phyloP scores from a whole-genome alignment of 2,888 invertebrate species.

The Lithophane semibrunnea region DNA sequence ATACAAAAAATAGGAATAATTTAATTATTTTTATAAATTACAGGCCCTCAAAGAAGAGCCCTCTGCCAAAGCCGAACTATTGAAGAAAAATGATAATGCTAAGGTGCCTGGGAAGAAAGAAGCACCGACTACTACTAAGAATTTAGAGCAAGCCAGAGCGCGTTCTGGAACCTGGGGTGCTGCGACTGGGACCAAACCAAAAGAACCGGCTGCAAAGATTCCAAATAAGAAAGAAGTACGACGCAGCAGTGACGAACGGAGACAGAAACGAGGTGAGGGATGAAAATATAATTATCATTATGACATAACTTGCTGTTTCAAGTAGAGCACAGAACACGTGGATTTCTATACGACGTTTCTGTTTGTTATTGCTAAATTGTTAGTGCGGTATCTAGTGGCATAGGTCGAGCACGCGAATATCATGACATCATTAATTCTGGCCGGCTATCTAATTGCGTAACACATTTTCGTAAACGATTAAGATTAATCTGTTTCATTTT shows the following conservation, averaged over 20 bases:
- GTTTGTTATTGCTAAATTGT: constrained; percentile 40
- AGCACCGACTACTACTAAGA: constrained; percentile 48
- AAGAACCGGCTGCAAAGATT: constrained; percentile 69
- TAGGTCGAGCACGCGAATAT: constrained; percentile 65
- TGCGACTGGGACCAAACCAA: constrained; percentile 76
- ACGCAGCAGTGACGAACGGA: constrained; percentile 80
- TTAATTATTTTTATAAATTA: constrained; percentile 47
- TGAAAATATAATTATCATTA: constrained; percentile 4
- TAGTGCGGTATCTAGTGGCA: constrained; percentile 61
- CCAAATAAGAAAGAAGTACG: constrained; percentile 76
- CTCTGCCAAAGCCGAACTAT: constrained; percentile 42
- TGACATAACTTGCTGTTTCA: constrained; percentile 20
- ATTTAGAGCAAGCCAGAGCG: constrained; percentile 80
- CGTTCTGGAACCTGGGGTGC: constrained; percentile 92
- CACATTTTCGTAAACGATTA: too few relatives aligned
- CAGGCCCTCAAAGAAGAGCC: constrained; percentile 69
- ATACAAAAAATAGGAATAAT: not conserved
- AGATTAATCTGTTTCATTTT: too few relatives aligned
- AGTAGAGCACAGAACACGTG: constrained; percentile 14
- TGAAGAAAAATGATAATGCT: constrained; percentile 52
- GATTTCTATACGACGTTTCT: constrained; percentile 43
- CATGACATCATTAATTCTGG: constrained; percentile 60
- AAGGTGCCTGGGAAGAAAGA: constrained; percentile 48
- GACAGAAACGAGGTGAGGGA: constrained; percentile 83
- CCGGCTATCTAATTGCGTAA: not conserved